These are phyloP conservation scores for Hemistola chrysoprasaria DNA, from an alignment of 2,888 invertebrate genomes.

Conservation along the genomic window DNA sequence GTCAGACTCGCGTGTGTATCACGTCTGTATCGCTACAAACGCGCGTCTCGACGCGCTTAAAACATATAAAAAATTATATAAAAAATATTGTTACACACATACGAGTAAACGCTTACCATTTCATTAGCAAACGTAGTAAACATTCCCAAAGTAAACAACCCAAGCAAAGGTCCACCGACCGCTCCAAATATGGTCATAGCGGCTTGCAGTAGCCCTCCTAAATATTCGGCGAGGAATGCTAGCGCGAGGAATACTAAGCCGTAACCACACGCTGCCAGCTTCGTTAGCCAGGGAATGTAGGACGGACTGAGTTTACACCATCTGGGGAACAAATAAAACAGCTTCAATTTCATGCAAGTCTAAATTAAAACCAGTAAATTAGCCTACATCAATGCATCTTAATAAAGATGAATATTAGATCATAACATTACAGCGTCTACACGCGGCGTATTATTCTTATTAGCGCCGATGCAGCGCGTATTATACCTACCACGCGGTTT, in stretches of 20 bases:
- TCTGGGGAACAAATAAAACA: conserved; percentile 40
- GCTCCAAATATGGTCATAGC: conserved; percentile 93
- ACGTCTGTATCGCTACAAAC: too few species aligned
- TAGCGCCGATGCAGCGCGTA: not conserved
- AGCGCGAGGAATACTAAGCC: conserved; percentile 90
- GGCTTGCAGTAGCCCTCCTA: conserved; percentile 94
- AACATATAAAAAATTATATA: conserved; percentile 19
- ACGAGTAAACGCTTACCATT: conserved; percentile 76
- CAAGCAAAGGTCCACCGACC: conserved; percentile 93
- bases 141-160: conserved; percentile 93
- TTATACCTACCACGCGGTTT: too few species aligned
- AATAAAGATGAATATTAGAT: too few species aligned
- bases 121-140: conserved; percentile 88
- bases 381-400: too few species aligned
- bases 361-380: too few species aligned
- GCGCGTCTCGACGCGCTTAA: too few species aligned
- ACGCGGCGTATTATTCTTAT: not conserved
- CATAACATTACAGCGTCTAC: not conserved
- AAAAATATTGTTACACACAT: too few species aligned
- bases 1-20: too few species aligned
- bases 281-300: conserved; percentile 80
- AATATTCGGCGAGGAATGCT: conserved; percentile 90
- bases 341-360: too few species aligned
- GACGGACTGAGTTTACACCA: conserved; percentile 56
- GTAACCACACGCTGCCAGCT: conserved; percentile 86